phyloP scores from a whole-genome alignment of 2,888 invertebrate genomes.

The Serripes groenlandicus region DNA sequence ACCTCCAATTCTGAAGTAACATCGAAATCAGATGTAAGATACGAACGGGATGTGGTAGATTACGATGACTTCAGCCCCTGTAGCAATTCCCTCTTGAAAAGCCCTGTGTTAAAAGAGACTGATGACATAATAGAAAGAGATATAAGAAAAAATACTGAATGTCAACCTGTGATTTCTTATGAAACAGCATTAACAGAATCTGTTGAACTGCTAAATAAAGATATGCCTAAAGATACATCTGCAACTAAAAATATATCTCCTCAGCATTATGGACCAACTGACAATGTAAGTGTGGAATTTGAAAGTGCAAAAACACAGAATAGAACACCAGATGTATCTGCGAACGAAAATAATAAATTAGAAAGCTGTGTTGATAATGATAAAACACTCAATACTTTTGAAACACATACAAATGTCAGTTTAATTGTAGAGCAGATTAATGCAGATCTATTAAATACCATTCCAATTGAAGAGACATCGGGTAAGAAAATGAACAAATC shows the following conservation, averaged over 20 bases:
- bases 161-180: too few relatives aligned
- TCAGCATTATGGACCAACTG: background rate
- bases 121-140: background rate
- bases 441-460: background rate
- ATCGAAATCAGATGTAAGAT: background rate
- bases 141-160: background rate
- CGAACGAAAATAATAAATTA: background rate
- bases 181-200: too few relatives aligned
- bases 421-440: background rate
- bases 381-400: too few relatives aligned
- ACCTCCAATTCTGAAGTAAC: background rate
- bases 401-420: background rate
- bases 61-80: background rate
- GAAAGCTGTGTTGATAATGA: background rate
- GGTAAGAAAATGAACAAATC: background rate
- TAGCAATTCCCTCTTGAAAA: constrained; percentile 1
- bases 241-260: background rate
- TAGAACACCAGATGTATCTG: background rate
- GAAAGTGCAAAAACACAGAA: background rate
- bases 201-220: too few relatives aligned
- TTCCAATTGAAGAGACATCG: background rate
- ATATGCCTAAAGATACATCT: background rate
- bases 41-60: background rate
- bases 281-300: background rate
- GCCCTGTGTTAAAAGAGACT: background rate